Conservation (phyloP, 2,797 vertebrate genomes). For the Danio albolineatus region DNA sequence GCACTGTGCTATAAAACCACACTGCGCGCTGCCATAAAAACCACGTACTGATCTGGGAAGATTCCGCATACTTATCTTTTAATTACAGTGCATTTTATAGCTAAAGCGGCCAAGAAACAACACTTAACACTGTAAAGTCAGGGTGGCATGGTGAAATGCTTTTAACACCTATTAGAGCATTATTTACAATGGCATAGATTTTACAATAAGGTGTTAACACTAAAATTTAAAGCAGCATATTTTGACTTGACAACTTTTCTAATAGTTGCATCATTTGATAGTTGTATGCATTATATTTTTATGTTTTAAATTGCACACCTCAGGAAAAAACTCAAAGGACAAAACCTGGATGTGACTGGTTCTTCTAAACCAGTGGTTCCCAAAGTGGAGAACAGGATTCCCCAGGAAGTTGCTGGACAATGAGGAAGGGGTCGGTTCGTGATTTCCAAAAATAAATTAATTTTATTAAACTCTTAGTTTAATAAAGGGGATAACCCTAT, state of each 20-base stretch:
- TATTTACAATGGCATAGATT: background rate
- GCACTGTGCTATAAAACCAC: conserved; percentile 28
- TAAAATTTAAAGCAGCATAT: background rate
- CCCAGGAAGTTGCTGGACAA: too few relatives aligned
- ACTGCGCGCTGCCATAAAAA: conserved; percentile 8
- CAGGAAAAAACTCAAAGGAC: too few relatives aligned
- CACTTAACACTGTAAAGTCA: conserved; percentile 1
- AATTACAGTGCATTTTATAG: conserved; percentile 20
- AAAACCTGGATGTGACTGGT: too few relatives aligned
- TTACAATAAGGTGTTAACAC: background rate
- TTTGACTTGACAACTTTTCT: background rate
- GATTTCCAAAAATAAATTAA: too few relatives aligned
- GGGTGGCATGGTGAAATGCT: background rate
- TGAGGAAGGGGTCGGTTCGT: too few relatives aligned
- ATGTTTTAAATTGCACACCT: background rate
- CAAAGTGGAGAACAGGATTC: too few relatives aligned
- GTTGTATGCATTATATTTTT: background rate
- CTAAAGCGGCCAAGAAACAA: conserved; percentile 9
- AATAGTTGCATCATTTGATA: background rate
- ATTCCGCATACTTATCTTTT: conserved; percentile 9
- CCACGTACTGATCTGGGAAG: conserved; percentile 24
- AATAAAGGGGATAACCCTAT: too few relatives aligned
- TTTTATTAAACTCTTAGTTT: too few relatives aligned
- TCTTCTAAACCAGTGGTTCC: too few relatives aligned
- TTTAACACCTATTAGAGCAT: background rate